Evolutionary conservation across 2,888 invertebrate genomes (phyloP), one percentile per base, ranked within the genome.

Genomic region (Netelia virgata): DNA sequence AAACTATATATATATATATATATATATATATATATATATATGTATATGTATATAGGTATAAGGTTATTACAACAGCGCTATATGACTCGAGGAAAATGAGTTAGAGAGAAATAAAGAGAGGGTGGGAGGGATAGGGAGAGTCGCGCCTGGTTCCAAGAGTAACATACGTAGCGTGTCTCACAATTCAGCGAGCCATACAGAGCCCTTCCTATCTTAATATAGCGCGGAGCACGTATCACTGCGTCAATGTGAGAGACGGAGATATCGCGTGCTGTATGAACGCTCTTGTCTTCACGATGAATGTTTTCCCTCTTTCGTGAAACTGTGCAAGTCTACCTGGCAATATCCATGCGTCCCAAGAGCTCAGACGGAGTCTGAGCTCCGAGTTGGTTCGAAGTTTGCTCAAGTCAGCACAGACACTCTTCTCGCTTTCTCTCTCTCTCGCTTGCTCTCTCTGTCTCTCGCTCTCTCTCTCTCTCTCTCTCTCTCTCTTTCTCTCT

Each of bases 151-250:
- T 83, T 74, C 55, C 63, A 63, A 59, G 50, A 36, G 68, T 63
- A 43, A 73, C 77, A 55, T 78, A 73, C 72, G 72, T 41, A 61
- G 16, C 72, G 36, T 55, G 78, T 83, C 78, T 78, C 53, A 78
- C 43, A 74, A 73, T 74, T 50, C 68, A 68, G 14, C 47, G 50
- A 78, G 68, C 68, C 47, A 61, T 66, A 47, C 68, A 63, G 50
- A 50, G 23, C 28, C 41, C 50, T 69, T 78, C 23, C 74, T 47
- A 55, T 74, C 82, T 68, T 69, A 78, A 83, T 82, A 82, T 78
- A 83, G 78, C 64, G 14, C 59, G 14, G 47, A 36, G 73, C 59
- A 61, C 63, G 36, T 57, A 83, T 47, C 20, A 28, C 53, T 63
- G 61, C 73, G 61, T 77, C 47, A 68, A 69, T 78, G 59, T 50